Evolutionary conservation across 2,113 vertebrate genomes (phyloP).

Genomic region (Chloroceryle aenea): DNA sequence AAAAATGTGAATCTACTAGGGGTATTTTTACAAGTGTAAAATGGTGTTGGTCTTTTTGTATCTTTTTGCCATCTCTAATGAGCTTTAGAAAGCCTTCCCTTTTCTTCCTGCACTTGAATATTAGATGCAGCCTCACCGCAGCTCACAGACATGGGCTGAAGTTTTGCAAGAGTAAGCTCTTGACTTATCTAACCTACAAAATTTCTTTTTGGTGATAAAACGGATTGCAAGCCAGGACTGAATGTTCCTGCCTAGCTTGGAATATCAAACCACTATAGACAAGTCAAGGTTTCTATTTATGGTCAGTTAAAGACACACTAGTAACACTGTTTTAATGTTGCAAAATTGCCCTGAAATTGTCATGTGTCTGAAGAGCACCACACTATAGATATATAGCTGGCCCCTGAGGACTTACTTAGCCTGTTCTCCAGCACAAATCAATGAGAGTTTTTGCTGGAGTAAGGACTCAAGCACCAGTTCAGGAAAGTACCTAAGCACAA

Average conservation of each 20-base stretch:
- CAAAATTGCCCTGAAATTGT: slow-evolving; percentile 50
- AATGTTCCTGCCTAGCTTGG: slow-evolving; percentile 1
- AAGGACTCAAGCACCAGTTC: background rate
- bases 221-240: background rate
- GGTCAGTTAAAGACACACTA: background rate
- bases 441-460: slow-evolving; percentile 15
- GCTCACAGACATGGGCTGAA: background rate
- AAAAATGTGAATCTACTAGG: slow-evolving; percentile 54
- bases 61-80: slow-evolving; percentile 48
- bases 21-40: slow-evolving; percentile 63
- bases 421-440: slow-evolving; percentile 27
- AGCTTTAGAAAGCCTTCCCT: slow-evolving; percentile 6
- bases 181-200: slow-evolving; percentile 13
- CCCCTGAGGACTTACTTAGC: slow-evolving; percentile 1
- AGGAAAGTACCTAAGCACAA: background rate
- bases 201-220: slow-evolving; percentile 42
- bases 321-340: slow-evolving; percentile 49
- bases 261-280: background rate
- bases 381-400: background rate
- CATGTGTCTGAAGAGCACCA: slow-evolving; percentile 26
- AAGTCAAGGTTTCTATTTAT: slow-evolving; percentile 20
- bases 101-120: slow-evolving; percentile 10
- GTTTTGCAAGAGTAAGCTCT: slow-evolving; percentile 39
- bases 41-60: slow-evolving; percentile 47
- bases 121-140: background rate